Evolutionary conservation across 23 tunicate species (phyloP).

Genomic region (Trididemnum miniatum): DNA sequence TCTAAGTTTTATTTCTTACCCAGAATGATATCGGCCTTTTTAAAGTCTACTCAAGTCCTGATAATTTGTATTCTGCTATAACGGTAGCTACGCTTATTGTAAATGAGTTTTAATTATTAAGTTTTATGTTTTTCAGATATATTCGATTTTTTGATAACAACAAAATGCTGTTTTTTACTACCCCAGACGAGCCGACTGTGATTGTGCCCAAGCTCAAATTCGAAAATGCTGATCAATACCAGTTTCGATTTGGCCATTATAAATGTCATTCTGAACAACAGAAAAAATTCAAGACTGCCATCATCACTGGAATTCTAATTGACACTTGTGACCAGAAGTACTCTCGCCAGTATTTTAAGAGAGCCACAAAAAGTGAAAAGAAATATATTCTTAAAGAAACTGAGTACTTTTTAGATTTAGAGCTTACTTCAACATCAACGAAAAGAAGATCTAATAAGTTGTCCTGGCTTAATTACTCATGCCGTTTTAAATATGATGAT

Average conservation of each 20-base stretch:
- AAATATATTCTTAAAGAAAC: constrained; percentile 41
- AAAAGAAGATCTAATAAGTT: constrained; percentile 47
- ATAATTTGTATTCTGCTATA: no score
- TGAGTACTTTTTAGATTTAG: constrained; percentile 39
- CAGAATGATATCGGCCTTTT: no score
- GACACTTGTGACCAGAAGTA: constrained; percentile 3
- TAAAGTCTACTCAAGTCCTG: no score
- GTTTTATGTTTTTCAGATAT: constrained; percentile 33
- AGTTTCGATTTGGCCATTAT: constrained; percentile 45
- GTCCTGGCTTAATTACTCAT: constrained; percentile 39
- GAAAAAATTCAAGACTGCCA: constrained; percentile 25
- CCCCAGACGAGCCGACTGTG: constrained; percentile 36
- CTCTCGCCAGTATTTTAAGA: not conserved
- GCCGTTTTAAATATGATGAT: constrained; percentile 23
- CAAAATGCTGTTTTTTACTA: constrained; percentile 33
- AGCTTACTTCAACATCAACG: constrained; percentile 30
- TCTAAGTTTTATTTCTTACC: no score
- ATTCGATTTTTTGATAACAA: constrained; percentile 53
- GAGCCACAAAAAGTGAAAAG: constrained; percentile 17
- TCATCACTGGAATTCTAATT: constrained; percentile 11
- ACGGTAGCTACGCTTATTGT: no score
- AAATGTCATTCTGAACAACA: constrained; percentile 6
- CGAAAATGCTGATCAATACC: constrained; percentile 7
- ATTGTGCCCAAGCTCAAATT: constrained; percentile 38
- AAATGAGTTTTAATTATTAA: no score